These are phyloP conservation scores for Alectoris magna DNA, from an alignment of 2,797 vertebrate species.

Conservation along the genomic window DNA sequence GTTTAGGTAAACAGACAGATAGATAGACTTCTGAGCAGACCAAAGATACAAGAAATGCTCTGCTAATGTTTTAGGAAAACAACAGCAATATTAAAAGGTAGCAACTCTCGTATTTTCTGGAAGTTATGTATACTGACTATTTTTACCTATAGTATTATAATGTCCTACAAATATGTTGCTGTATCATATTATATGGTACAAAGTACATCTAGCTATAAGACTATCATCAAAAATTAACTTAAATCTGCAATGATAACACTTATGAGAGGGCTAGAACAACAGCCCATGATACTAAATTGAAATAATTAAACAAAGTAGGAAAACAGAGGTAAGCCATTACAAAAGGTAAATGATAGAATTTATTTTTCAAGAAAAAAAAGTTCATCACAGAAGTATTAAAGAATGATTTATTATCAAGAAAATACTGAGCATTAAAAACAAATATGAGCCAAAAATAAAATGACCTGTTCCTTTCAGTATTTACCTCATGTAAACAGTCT, in stretches of 20 bases:
- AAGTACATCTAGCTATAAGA: neutral
- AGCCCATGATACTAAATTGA: neutral
- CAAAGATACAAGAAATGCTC: neutral
- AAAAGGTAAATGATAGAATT: neutral
- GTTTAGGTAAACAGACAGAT: neutral
- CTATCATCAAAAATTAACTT: neutral
- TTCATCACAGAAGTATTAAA: neutral
- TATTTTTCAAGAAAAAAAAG: neutral
- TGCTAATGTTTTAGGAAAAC: neutral
- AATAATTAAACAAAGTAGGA: neutral
- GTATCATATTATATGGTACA: neutral
- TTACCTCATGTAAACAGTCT: neutral
- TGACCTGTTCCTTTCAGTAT: neutral
- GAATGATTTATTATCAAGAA: neutral
- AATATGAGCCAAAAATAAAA: slow-evolving; percentile 2
- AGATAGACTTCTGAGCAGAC: neutral
- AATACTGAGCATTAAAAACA: neutral
- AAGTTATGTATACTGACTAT: neutral
- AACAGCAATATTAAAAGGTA: neutral
- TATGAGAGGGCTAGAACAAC: neutral
- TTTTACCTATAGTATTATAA: neutral
- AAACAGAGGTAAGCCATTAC: neutral
- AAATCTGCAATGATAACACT: neutral
- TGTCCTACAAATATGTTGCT: neutral
- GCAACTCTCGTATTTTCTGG: neutral